phyloP scores from a whole-genome alignment of 2,888 invertebrate species.

The Himalopsyche kuldschensis region DNA sequence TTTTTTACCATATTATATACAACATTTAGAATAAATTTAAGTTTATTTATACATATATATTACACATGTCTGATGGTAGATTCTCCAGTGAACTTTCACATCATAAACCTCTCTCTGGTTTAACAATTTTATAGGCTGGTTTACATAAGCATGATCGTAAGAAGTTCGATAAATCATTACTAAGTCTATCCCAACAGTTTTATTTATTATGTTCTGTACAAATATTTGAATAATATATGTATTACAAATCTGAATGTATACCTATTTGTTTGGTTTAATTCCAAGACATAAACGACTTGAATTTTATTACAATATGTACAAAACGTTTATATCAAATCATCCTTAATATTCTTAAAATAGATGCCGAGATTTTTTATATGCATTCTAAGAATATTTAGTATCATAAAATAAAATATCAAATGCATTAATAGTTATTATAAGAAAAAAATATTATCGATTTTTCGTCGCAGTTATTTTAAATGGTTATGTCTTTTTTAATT shows the following conservation, averaged over 20 bases:
- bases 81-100: not conserved
- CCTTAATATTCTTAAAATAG: too few species aligned
- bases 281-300: not conserved
- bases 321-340: too few species aligned
- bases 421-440: too few species aligned
- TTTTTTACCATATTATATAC: too few species aligned
- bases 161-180: not conserved
- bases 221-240: not conserved
- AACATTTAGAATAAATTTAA: too few species aligned
- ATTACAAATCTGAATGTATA: not conserved
- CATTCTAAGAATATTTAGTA: too few species aligned
- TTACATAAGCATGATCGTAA: not conserved
- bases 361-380: too few species aligned
- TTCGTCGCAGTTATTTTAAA: too few species aligned
- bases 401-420: too few species aligned
- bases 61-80: not conserved
- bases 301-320: not conserved
- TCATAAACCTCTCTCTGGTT: not conserved
- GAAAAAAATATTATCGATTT: too few species aligned
- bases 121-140: not conserved
- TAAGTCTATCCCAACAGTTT: not conserved
- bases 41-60: not conserved
- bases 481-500: too few species aligned
- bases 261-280: not conserved
- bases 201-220: not conserved